These are phyloP conservation scores for Panopea generosa DNA, from an alignment of 2,888 invertebrate species.

Conservation along the genomic window DNA sequence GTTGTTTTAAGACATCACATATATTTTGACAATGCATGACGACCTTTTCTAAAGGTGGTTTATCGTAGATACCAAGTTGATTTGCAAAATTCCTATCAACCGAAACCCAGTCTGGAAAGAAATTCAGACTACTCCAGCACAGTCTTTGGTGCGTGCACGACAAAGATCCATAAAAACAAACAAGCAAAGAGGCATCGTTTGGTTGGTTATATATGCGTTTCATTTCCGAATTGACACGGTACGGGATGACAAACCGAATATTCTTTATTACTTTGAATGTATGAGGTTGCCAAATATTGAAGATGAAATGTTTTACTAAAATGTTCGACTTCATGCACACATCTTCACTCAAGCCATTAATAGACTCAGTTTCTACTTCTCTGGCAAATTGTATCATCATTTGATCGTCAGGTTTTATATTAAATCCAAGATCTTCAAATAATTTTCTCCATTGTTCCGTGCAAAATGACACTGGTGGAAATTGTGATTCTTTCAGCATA, in stretches of 20 bases:
- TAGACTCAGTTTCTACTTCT: conserved; percentile 20
- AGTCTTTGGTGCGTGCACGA: neutral
- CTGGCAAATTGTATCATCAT: conserved; percentile 53
- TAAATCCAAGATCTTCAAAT: conserved; percentile 44
- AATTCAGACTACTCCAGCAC: conserved; percentile 43
- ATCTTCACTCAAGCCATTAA: neutral
- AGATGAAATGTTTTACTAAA: conserved; percentile 29
- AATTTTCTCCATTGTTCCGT: conserved; percentile 27
- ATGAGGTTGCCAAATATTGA: neutral
- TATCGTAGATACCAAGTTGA: conserved; percentile 28
- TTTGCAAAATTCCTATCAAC: neutral
- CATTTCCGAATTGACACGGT: neutral
- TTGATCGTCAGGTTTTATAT: conserved; percentile 21
- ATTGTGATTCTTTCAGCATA: conserved; percentile 15
- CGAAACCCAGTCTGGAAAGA: conserved; percentile 24
- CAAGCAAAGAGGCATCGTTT: neutral
- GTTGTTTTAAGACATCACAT: conserved; percentile 16
- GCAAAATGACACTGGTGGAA: conserved; percentile 37
- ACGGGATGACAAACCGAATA: conserved; percentile 43
- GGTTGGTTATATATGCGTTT: conserved; percentile 2
- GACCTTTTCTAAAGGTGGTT: conserved; percentile 33
- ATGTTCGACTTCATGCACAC: conserved; percentile 20
- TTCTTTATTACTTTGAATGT: conserved; percentile 13
- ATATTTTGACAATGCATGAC: conserved; percentile 50
- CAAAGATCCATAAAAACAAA: neutral